Percentiles rank a stretch among this genome's conserved stretches.
These are phyloP conservation scores for Ceratina calcarata DNA, from an alignment of 1,140 invertebrate species.

Conservation along the genomic window DNA sequence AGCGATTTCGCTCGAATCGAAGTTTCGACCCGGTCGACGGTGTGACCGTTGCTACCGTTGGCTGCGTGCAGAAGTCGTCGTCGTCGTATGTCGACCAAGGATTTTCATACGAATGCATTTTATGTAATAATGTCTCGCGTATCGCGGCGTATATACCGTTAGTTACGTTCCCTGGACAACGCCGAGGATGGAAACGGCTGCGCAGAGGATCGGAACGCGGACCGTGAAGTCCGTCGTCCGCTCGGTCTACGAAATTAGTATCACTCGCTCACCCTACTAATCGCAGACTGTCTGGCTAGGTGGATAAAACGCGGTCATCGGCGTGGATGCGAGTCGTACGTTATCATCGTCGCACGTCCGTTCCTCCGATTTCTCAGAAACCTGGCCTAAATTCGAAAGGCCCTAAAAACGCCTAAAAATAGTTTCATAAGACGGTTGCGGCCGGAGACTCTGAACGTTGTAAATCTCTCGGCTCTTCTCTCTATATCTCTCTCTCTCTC, in stretches of 20 bases:
- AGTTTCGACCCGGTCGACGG: too few species aligned
- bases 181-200: constrained; percentile 36
- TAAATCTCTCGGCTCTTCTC: constrained; percentile 46
- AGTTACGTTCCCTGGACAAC: constrained; percentile 25
- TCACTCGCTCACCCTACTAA: constrained; percentile 38
- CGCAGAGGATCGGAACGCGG: constrained; percentile 36
- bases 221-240: constrained; percentile 43
- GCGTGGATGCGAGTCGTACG: not conserved
- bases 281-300: constrained; percentile 18
- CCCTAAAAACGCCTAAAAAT: constrained; percentile 52
- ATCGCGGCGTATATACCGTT: constrained; percentile 2
- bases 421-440: constrained; percentile 51
- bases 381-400: constrained; percentile 52
- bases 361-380: constrained; percentile 43
- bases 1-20: too few species aligned
- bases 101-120: constrained; percentile 7
- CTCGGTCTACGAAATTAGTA: constrained; percentile 49
- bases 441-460: constrained; percentile 42
- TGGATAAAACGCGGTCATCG: constrained; percentile 24
- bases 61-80: too few species aligned
- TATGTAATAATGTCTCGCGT: too few species aligned
- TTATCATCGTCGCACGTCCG: constrained; percentile 41
- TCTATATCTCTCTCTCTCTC: constrained; percentile 30
- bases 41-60: too few species aligned
- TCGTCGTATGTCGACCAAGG: constrained; percentile 62